Evolutionary conservation across 2,113 vertebrate species (phyloP), one percentile per base, ranked within the genome.

Genomic region (Pseudorasbora parva): DNA sequence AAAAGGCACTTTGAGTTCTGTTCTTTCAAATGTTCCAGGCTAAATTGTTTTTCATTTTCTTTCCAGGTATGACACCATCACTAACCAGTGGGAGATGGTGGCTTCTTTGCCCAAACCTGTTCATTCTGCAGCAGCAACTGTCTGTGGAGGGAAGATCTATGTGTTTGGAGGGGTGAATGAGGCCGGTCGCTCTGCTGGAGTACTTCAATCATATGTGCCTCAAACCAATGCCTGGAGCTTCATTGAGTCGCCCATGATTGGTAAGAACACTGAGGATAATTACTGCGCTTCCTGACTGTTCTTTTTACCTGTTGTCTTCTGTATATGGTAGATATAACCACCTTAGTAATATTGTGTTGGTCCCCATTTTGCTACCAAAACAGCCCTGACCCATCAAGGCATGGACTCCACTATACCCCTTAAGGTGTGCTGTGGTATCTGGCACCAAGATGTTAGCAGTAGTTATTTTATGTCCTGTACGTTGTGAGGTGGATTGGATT

Each of bases 211-310:
- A 30, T 99, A 96, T 15, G 85, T 97, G 3, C 98, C 98, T 2
- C 97, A 97, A 90, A 99, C 95, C 83, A 97, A 99, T 88, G 91
- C 95, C 0, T 99, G 98, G 98, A 99, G 96, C 82, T 99, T 99
- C 87, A 99, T 99, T 7, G 98, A 99, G 89, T 99, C 98, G 2
- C 98, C 98, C 0, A 99, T 99, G 98, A 99, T 99, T 6, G 98
- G 98, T 99, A 93, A 94, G 96, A 62, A 45, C 10, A 17, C 27
- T 6, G 14, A 1, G 1, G 4, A 49, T 9, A 47, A 54, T 37
- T 21, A 71, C 37, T 45, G 19, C 60, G 8, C 33, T 3, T 17
- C 15, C 68, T 25, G 10, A 3, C 10, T 59, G 59, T 30, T 14
- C 8, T 54, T 12, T 57, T 7, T 43, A 9, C 9, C 14, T 27